Conservation (phyloP, 2,113 vertebrate species). For the Myocastor coypus region DNA sequence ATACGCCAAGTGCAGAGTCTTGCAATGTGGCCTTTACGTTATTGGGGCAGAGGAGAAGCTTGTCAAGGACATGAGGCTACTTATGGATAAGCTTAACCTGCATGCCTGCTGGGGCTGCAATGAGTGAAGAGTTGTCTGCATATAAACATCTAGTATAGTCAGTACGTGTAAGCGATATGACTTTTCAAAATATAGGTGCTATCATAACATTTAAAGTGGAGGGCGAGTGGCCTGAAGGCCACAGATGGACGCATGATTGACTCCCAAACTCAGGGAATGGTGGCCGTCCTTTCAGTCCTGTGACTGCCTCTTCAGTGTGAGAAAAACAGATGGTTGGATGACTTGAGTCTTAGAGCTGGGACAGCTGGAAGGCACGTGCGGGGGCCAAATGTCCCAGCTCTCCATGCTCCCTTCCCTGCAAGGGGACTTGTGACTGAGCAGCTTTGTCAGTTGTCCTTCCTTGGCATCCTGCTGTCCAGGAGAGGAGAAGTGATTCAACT, state of each 20-base stretch:
- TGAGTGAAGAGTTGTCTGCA: neutral
- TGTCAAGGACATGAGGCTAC: neutral
- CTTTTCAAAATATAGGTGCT: neutral
- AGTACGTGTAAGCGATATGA: too few species aligned
- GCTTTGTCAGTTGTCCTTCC: neutral
- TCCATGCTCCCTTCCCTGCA: neutral
- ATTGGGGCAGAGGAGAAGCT: neutral
- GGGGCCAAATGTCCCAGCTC: neutral
- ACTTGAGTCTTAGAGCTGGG: neutral
- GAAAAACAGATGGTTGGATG: neutral
- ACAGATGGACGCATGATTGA: neutral
- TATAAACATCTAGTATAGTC: neutral
- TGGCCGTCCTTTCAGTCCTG: neutral
- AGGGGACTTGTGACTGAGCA: accelerated
- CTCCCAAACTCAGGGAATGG: neutral
- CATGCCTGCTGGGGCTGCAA: too few species aligned
- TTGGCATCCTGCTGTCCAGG: neutral
- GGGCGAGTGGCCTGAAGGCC: too few species aligned
- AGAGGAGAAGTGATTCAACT: neutral
- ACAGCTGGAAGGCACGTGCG: neutral
- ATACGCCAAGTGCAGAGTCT: neutral
- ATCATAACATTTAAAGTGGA: neutral
- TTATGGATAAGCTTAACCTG: too few species aligned
- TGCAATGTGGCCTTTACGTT: neutral
- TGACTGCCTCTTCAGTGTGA: neutral